Base-by-base conservation (phyloP, 2,888 invertebrate species). In the Invenusta paracnida region DNA sequence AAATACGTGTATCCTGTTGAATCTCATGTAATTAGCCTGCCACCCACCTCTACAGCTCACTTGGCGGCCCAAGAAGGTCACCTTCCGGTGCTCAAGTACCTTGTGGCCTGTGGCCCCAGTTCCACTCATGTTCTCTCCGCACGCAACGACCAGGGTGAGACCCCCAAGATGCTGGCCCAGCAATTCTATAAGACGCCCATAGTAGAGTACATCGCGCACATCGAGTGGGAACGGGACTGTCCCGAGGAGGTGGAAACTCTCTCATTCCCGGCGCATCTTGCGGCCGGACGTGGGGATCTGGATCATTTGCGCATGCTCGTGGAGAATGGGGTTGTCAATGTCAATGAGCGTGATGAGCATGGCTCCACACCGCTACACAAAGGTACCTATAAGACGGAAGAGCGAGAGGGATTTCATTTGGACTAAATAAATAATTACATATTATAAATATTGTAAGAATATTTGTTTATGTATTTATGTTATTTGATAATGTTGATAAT, bases 91-190 rank as follows among this genome's bases (percentile, higher is more conserved):
- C 88, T 91, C 29, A 92, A 92, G 88, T 91, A 90, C 87, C 88
- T 92, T 31, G 90, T 92, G 27, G 90, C 90, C 73, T 88, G 88
- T 66, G 89, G 88, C 48, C 85, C 87, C 5, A 90, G 88, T 86
- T 88, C 90, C 2, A 88, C 89, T 25, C 89, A 90, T 81, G 88
- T 91, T 0, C 88, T 92, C 0, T 89, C 89, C 0, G 91, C 90
- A 17, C 88, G 91, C n/a, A 92, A 92, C 86, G 91, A 92, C 88
- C 91, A 92, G 82, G 91, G 91, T 0, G 92, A 92, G 87, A 91
- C 91, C 0, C 90, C 91, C 0, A 91, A 91, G 86, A 91, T 91
- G 87, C 88, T 92, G 81, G 90, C 91, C 13, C 90, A 91, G 86
- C 91, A 91, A 88, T 92, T 91, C 88, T 91, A 91, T 88, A 92